Evolutionary conservation across 2,797 vertebrate genomes (phyloP).

Genomic region (Pelodytes ibericus): DNA sequence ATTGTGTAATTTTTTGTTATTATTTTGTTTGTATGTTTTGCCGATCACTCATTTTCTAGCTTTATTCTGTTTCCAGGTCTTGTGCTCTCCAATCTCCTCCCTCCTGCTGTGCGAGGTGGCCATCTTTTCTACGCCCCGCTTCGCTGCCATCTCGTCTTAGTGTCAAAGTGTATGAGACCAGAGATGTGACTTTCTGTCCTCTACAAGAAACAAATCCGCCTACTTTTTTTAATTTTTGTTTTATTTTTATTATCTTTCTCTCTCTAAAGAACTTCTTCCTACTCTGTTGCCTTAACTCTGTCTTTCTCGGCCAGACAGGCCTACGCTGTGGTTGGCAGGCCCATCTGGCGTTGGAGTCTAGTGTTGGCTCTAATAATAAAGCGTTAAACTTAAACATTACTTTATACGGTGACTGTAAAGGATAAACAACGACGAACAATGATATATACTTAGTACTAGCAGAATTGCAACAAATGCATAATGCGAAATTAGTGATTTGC

Average conservation of each 20-base stretch:
- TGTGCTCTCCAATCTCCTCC: conserved; percentile 85
- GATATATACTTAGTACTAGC: too few species aligned
- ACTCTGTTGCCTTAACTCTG: conserved; percentile 15
- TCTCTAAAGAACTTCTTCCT: conserved; percentile 20
- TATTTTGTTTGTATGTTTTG: conserved; percentile 64
- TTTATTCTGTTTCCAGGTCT: conserved; percentile 89
- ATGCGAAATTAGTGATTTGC: too few species aligned
- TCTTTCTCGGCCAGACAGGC: background rate
- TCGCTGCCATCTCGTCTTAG: conserved; percentile 94
- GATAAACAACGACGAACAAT: too few species aligned
- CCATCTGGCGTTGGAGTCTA: background rate
- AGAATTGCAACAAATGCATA: too few species aligned
- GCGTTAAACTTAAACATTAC: too few species aligned
- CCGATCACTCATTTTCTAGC: conserved; percentile 80
- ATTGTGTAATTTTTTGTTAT: conserved; percentile 7
- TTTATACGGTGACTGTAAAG: too few species aligned
- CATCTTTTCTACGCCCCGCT: conserved; percentile 86
- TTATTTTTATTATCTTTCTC: conserved; percentile 8
- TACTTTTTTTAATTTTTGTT: background rate
- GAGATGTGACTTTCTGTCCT: conserved; percentile 49
- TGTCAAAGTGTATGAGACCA: conserved; percentile 68
- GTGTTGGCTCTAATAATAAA: background rate
- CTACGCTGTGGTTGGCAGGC: too few species aligned
- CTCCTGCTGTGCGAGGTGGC: conserved; percentile 80
- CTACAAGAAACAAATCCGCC: conserved; percentile 31